These are phyloP conservation scores for Lerista edwardsae DNA, from an alignment of 2,797 vertebrate genomes.

Conservation along the genomic window DNA sequence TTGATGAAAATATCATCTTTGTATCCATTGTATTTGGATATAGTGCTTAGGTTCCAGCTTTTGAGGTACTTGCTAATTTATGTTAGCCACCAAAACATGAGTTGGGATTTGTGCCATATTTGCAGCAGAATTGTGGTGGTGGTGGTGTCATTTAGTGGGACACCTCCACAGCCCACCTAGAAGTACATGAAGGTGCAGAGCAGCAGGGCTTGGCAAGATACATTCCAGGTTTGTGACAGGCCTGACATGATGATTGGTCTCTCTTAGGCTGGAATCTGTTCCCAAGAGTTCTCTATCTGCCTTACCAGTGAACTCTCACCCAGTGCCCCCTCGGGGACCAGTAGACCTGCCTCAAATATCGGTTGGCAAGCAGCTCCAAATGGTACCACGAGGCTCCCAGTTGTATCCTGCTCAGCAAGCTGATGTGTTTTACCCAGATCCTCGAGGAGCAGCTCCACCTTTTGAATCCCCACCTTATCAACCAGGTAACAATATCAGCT, in stretches of 20 bases:
- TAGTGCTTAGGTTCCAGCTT: background rate
- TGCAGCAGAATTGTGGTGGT: background rate
- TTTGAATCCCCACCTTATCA: conserved; percentile 90
- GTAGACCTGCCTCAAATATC: conserved; percentile 85
- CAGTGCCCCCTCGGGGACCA: conserved; percentile 81
- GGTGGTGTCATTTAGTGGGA: background rate
- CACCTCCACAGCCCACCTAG: background rate
- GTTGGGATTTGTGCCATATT: background rate
- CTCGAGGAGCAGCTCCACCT: conserved; percentile 85
- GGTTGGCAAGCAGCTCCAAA: conserved; percentile 87
- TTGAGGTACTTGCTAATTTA: background rate
- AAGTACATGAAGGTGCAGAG: background rate
- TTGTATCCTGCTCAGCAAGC: conserved; percentile 86
- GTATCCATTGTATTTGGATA: background rate
- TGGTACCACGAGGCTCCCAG: conserved; percentile 87
- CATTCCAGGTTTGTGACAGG: background rate
- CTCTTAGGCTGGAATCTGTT: conserved; percentile 83
- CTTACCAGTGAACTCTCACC: conserved; percentile 86
- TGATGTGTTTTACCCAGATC: conserved; percentile 91
- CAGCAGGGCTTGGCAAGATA: background rate
- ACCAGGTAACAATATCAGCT: conserved; percentile 78
- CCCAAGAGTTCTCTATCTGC: conserved; percentile 83
- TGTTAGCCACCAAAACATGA: background rate
- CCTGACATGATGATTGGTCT: conserved; percentile 20
- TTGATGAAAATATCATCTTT: background rate